phyloP scores from a whole-genome alignment of 2,888 invertebrate genomes.

The Sinodicranocentrus sp. region DNA sequence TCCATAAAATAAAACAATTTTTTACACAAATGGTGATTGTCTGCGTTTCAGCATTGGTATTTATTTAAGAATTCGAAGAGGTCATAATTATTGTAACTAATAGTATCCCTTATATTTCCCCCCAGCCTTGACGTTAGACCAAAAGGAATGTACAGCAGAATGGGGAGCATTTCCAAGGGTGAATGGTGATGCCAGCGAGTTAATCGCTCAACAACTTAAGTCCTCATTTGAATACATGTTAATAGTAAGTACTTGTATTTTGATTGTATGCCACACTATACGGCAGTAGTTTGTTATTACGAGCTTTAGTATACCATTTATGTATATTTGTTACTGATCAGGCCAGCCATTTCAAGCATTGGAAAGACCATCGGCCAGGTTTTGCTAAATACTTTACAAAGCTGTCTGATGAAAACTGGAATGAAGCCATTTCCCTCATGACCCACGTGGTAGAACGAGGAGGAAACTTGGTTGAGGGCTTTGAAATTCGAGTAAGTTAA shows the following conservation, averaged over 20 bases:
- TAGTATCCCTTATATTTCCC: background rate
- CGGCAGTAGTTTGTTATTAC: too few relatives aligned
- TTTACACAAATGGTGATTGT: too few relatives aligned
- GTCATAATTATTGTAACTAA: too few relatives aligned
- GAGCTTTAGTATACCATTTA: too few relatives aligned
- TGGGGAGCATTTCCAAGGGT: conserved; percentile 70
- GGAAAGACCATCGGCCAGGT: conserved; percentile 71
- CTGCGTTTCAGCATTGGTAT: too few relatives aligned
- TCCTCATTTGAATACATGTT: conserved; percentile 72
- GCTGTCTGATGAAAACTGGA: conserved; percentile 72
- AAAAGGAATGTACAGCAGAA: conserved; percentile 47
- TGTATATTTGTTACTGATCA: conserved; percentile 33
- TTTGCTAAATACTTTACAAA: conserved; percentile 71
- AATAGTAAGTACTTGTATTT: conserved; percentile 59
- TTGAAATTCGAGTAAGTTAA: background rate
- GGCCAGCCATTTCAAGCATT: conserved; percentile 73
- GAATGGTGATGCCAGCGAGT: conserved; percentile 33
- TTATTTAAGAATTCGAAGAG: too few relatives aligned
- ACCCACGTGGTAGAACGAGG: conserved; percentile 70
- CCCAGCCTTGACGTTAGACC: conserved; percentile 16
- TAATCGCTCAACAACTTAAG: conserved; percentile 65
- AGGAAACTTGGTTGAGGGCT: conserved; percentile 46
- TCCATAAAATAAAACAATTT: too few relatives aligned
- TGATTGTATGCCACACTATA: background rate
- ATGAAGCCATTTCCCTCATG: conserved; percentile 70